Evolutionary conservation across 2,113 vertebrate genomes (phyloP).

Genomic region (Hyperoodon ampullatus): DNA sequence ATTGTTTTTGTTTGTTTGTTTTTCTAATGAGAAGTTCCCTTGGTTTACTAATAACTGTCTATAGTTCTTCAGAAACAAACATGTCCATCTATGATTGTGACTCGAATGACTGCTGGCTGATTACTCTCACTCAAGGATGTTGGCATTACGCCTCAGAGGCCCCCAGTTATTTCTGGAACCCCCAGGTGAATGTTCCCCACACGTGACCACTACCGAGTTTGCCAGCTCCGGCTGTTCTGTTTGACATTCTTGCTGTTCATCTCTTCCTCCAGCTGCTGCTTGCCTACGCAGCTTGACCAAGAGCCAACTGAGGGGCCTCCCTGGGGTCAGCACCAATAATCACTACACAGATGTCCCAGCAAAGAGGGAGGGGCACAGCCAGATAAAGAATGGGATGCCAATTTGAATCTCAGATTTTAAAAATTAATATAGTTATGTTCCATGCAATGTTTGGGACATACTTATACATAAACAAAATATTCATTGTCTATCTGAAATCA

Average conservation of each 20-base stretch:
- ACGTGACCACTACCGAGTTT: accelerated
- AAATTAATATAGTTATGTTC: neutral
- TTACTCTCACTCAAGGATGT: accelerated
- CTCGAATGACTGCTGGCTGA: neutral
- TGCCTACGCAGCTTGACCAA: neutral
- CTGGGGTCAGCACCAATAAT: neutral
- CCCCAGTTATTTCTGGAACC: neutral
- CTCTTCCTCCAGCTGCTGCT: too few species aligned
- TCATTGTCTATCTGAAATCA: neutral
- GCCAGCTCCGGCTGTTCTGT: neutral
- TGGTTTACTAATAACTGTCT: neutral
- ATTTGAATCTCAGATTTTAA: neutral
- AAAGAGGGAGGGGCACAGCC: neutral
- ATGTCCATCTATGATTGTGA: neutral
- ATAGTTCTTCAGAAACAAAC: neutral
- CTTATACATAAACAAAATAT: neutral
- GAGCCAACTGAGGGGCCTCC: neutral
- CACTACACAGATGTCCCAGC: neutral
- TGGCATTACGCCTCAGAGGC: too few species aligned
- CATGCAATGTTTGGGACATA: neutral
- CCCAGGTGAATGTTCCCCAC: too few species aligned
- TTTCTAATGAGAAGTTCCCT: neutral
- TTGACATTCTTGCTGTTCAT: neutral
- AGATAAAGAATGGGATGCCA: neutral
- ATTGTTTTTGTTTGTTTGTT: neutral